phyloP scores from a whole-genome alignment of 2,888 invertebrate species.

The Agrotis ipsilon region DNA sequence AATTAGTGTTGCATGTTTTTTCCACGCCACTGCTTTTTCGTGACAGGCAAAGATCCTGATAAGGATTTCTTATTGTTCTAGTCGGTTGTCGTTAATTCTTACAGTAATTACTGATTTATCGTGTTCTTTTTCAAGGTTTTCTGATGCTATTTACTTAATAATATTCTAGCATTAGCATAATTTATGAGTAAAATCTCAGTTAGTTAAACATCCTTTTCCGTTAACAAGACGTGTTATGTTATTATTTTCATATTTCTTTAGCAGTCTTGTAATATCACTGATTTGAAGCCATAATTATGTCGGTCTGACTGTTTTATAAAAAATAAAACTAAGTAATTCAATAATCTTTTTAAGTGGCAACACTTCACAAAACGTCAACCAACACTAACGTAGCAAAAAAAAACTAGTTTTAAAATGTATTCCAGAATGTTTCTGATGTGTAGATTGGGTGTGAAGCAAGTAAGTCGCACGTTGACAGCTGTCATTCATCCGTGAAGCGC shows the following conservation, averaged over 20 bases:
- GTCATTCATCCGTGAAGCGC: slow-evolving; percentile 70
- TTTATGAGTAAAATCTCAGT: slow-evolving; percentile 1
- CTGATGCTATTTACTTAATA: slow-evolving; percentile 29
- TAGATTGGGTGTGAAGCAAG: slow-evolving; percentile 80
- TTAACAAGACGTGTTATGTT: neutral
- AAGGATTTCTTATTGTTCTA: slow-evolving; percentile 59
- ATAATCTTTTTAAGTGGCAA: slow-evolving; percentile 9
- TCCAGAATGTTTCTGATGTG: slow-evolving; percentile 70
- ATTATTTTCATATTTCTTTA: too few relatives aligned
- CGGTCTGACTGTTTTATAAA: neutral
- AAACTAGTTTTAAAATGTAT: slow-evolving; percentile 43
- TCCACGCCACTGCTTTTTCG: slow-evolving; percentile 32
- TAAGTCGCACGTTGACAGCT: slow-evolving; percentile 73
- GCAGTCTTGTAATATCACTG: too few relatives aligned
- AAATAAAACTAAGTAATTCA: neutral
- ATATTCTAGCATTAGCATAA: slow-evolving; percentile 39
- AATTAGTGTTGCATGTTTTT: slow-evolving; percentile 45
- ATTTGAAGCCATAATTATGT: too few relatives aligned
- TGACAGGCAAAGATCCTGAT: slow-evolving; percentile 51
- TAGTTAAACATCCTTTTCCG: neutral
- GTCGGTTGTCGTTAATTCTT: slow-evolving; percentile 36
- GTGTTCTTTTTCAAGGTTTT: slow-evolving; percentile 52
- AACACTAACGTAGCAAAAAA: slow-evolving; percentile 45
- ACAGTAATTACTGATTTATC: slow-evolving; percentile 56
- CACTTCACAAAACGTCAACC: slow-evolving; percentile 29